Percentiles rank a stretch among this genome's conserved stretches.
These are phyloP conservation scores for Drosophila paracracens DNA, from an alignment of 2,888 invertebrate genomes.

Conservation along the genomic window DNA sequence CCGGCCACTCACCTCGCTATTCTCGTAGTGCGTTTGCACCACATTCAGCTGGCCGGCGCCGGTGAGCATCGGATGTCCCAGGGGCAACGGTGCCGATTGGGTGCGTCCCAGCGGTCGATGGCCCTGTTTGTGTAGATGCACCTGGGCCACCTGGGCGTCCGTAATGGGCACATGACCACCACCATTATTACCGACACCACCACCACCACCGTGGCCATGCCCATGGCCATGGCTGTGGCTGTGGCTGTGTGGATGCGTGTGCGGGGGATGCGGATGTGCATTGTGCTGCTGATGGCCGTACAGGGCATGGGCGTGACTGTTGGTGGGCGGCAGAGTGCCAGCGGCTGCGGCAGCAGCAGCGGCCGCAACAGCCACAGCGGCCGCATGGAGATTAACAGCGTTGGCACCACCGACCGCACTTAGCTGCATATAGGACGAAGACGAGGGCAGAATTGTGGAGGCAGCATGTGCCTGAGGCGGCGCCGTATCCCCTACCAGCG, in stretches of 20 bases:
- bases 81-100: conserved; percentile 95
- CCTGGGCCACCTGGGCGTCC: conserved; percentile 88
- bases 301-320: conserved; percentile 61
- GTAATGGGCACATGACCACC: conserved; percentile 86
- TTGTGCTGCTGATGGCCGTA: conserved; percentile 44
- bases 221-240: conserved; percentile 22
- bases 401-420: conserved; percentile 36
- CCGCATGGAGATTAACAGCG: conserved; percentile 44
- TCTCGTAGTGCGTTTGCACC: conserved; percentile 85
- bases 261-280: conserved; percentile 17
- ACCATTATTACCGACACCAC: not conserved
- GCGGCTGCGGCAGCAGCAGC: conserved; percentile 64
- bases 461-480: conserved; percentile 84
- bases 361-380: conserved; percentile 59
- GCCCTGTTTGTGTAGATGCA: conserved; percentile 89
- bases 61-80: conserved; percentile 94
- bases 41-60: conserved; percentile 84
- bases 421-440: conserved; percentile 69
- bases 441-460: conserved; percentile 73
- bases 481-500: conserved; percentile 78
- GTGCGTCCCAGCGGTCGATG: conserved; percentile 95
- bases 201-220: conserved; percentile 12
- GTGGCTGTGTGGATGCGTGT: conserved; percentile 26
- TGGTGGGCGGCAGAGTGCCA: conserved; percentile 83
- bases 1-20: conserved; percentile 82